phyloP scores from a whole-genome alignment of 2,797 vertebrate genomes.

The Galagoides demidoff region DNA sequence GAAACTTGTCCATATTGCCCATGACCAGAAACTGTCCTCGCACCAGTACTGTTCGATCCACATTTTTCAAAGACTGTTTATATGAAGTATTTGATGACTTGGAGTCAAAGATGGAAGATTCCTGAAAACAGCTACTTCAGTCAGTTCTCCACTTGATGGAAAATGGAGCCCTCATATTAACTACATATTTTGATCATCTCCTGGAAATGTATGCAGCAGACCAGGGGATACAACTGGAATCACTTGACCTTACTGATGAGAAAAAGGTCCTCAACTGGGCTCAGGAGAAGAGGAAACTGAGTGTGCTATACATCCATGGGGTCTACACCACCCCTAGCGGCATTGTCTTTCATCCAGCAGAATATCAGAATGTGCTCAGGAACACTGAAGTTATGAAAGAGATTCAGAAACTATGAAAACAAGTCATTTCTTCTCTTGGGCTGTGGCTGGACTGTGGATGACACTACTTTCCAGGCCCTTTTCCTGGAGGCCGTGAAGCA shows the following conservation, averaged over 20 bases:
- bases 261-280: slow-evolving; percentile 92
- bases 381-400: slow-evolving; percentile 98
- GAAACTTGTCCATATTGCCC: slow-evolving; percentile 96
- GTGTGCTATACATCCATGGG: slow-evolving; percentile 96
- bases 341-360: slow-evolving; percentile 96
- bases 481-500: slow-evolving; percentile 97
- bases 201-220: slow-evolving; percentile 96
- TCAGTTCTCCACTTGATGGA: slow-evolving; percentile 97
- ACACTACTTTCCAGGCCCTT: slow-evolving; percentile 97
- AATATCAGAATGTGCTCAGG: slow-evolving; percentile 97
- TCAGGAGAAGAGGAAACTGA: slow-evolving; percentile 95
- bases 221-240: slow-evolving; percentile 96
- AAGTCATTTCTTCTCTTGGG: slow-evolving; percentile 96
- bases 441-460: slow-evolving; percentile 97
- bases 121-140: slow-evolving; percentile 94
- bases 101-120: slow-evolving; percentile 87
- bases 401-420: slow-evolving; percentile 98
- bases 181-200: slow-evolving; percentile 98
- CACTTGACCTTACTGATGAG: slow-evolving; percentile 96
- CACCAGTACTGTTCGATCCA: slow-evolving; percentile 96
- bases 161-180: slow-evolving; percentile 94
- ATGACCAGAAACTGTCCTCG: slow-evolving; percentile 97
- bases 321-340: slow-evolving; percentile 98
- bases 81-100: slow-evolving; percentile 96
- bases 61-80: slow-evolving; percentile 98